These are phyloP conservation scores for Dasysyrphus tricinctus DNA, from an alignment of 2,888 invertebrate genomes.

Conservation along the genomic window DNA sequence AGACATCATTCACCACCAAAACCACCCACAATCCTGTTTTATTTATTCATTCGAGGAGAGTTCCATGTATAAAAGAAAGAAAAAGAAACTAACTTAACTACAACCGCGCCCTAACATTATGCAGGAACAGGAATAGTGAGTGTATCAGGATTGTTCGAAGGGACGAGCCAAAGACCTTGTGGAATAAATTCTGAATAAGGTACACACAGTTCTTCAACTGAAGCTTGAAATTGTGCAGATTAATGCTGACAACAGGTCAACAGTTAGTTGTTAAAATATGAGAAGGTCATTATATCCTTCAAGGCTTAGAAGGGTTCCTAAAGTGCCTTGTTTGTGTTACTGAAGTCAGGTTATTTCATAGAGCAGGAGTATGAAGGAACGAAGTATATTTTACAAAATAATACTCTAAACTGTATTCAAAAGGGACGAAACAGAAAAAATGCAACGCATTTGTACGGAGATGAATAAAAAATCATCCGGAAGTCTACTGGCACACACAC, in stretches of 20 bases:
- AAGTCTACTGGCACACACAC: constrained; percentile 44
- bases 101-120: constrained; percentile 49
- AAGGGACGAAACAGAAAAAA: not conserved
- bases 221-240: constrained; percentile 1
- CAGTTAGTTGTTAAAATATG: constrained; percentile 23
- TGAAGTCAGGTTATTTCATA: not conserved
- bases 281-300: constrained; percentile 35
- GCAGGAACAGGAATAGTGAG: constrained; percentile 8
- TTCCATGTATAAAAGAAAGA: not conserved
- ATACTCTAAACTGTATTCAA: not conserved
- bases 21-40: constrained; percentile 32
- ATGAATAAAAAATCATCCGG: constrained; percentile 65
- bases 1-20: constrained; percentile 21
- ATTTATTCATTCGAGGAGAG: constrained; percentile 35
- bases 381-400: not conserved
- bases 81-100: not conserved
- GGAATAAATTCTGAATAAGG: constrained; percentile 1
- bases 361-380: not conserved
- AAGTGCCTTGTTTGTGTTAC: not conserved
- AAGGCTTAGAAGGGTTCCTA: not conserved
- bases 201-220: not conserved
- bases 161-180: not conserved
- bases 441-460: constrained; percentile 28
- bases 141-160: not conserved
- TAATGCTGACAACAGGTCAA: constrained; percentile 22